Evolutionary conservation across 37 sponge, comb jelly and placozoan species (phyloP).

Genomic region (Cliona cf. orientalis): DNA sequence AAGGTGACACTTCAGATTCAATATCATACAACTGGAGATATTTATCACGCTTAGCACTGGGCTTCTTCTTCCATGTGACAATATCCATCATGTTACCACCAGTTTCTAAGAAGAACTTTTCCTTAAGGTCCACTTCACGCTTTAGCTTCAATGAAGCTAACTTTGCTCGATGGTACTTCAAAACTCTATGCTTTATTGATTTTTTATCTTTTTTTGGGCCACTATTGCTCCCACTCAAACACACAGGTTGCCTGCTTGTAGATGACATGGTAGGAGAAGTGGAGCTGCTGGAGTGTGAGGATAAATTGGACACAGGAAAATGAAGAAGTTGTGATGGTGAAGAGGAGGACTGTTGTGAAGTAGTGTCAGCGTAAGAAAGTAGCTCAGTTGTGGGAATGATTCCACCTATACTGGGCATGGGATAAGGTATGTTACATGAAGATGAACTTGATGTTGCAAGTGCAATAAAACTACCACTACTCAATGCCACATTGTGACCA

Average conservation of each 20-base stretch:
- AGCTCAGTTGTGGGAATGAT: background rate
- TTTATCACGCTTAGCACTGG: slow-evolving; percentile 72
- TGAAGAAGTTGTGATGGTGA: slow-evolving; percentile 77
- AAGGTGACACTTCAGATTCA: slow-evolving; percentile 21
- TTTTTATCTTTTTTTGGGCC: too few species aligned
- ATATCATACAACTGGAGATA: slow-evolving; percentile 72
- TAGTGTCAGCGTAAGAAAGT: background rate
- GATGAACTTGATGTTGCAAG: background rate
- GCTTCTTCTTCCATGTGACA: slow-evolving; percentile 80
- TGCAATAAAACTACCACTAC: background rate
- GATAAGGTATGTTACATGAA: background rate
- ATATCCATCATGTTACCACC: slow-evolving; percentile 90
- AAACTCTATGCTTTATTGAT: slow-evolving; percentile 18
- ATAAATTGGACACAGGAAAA: slow-evolving; percentile 37
- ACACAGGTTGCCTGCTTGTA: slow-evolving; percentile 32
- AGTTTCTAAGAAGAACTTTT: slow-evolving; percentile 88
- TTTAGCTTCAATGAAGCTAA: slow-evolving; percentile 38
- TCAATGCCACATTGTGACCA: too few species aligned
- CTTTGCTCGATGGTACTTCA: slow-evolving; percentile 17
- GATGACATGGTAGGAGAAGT: background rate
- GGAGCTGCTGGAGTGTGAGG: background rate
- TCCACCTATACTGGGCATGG: background rate
- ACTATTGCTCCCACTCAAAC: too few species aligned
- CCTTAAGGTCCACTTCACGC: slow-evolving; percentile 65
- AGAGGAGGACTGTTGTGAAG: slow-evolving; percentile 27